Base-by-base conservation (phyloP, 2,888 invertebrate species). In the Pseudoips prasinana region DNA sequence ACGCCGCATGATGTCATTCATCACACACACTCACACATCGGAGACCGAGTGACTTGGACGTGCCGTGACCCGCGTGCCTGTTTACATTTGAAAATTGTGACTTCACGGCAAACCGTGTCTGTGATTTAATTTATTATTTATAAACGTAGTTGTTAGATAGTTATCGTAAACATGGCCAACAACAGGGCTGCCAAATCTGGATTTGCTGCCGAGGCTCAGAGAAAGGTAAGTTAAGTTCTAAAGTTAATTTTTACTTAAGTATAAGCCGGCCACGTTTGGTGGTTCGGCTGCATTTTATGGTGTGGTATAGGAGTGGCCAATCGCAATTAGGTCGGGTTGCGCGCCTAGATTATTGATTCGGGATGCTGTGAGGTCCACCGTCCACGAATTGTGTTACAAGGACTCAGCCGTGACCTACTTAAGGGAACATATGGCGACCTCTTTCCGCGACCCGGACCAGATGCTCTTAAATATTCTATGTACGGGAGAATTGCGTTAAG, bases 201-300 rank as follows among this genome's bases (percentile, higher is more conserved):
- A 92, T 96, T 97, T 90, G 98, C 97, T 62, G 97, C 97, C 39
- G 98, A 98, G 83, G 96, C 97, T 32, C 97, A 98, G 87, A 92
- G 95, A 77, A 98, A 97, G 94, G 98, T 98, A 85, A 92, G 92
- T 58, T 50, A 14, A 14, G 14, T 20, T 20, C 4, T 2, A 20
- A n/a, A 20, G 7, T 5, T 20, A 20, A 5, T n/a, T n/a, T n/a
- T 20, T 5, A 18, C 18, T 20, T 20, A 52, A 42, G 33, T 57
- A 57, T 58, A 49, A 64, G 14, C 54, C 68, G 61, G 49, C 64
- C 29, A 36, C 39, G 43, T 65, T 42, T 23, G 31, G 43, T 49
- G 47, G 65, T 48, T 43, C 32, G 20, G 29, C 33, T 42, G 22
- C 46, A 39, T 49, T 51, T 30, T 35, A 28, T 33, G 28, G 26